Conservation (phyloP, 2,113 vertebrate species). For the Thalassoma bifasciatum region DNA sequence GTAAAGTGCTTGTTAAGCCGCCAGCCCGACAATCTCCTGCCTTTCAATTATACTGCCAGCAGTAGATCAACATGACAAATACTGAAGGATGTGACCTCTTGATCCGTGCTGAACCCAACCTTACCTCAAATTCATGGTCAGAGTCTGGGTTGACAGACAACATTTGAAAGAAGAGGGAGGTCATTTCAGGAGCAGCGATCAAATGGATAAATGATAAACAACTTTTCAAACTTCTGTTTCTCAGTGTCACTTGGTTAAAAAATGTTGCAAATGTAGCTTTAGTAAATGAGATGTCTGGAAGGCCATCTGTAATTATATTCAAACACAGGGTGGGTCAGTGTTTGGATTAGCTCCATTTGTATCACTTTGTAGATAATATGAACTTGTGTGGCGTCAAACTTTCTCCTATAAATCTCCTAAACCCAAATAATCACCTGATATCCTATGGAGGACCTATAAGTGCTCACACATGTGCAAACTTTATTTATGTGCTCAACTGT, state of each 20-base stretch:
- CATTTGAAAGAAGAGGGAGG: constrained; percentile 12
- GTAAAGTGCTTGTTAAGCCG: constrained; percentile 69
- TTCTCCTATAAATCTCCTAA: constrained; percentile 36
- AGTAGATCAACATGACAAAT: constrained; percentile 81
- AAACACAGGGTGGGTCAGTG: constrained; percentile 83
- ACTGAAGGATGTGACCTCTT: constrained; percentile 78
- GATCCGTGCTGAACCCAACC: constrained; percentile 72
- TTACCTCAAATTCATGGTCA: constrained; percentile 66
- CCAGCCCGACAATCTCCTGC: constrained; percentile 66
- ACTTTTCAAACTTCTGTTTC: constrained; percentile 15
- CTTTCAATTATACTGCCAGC: constrained; percentile 79
- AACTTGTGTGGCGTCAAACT: constrained; percentile 54
- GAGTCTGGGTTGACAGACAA: constrained; percentile 53
- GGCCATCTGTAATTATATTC: constrained; percentile 80
- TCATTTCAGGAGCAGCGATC: constrained; percentile 38
- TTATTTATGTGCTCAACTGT: constrained; percentile 12
- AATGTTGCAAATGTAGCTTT: constrained; percentile 30
- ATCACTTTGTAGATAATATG: constrained; percentile 80
- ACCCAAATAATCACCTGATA: constrained; percentile 25
- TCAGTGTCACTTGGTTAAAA: constrained; percentile 44
- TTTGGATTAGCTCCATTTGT: constrained; percentile 80
- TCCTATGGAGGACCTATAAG: constrained; percentile 17
- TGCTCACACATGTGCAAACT: background rate
- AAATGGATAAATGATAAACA: constrained; percentile 29
- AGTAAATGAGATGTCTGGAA: constrained; percentile 67